phyloP scores from a whole-genome alignment of 2,113 vertebrate species.

The Pogonocichla stellata region DNA sequence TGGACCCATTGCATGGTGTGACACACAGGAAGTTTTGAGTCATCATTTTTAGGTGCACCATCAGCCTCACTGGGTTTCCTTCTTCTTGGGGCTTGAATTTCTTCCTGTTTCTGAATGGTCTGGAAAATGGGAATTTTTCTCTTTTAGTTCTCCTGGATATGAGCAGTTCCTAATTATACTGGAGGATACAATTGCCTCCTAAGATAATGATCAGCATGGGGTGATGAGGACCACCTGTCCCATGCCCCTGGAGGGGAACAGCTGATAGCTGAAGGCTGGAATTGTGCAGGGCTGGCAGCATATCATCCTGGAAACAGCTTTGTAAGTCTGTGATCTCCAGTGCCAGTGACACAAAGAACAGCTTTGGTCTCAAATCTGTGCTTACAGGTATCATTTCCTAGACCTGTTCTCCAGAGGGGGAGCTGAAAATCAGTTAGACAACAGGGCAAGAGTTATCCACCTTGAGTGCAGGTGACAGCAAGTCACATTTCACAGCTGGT shows the following conservation, averaged over 20 bases:
- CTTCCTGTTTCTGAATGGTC: background rate
- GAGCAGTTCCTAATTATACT: background rate
- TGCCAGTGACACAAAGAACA: background rate
- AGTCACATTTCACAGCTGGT: background rate
- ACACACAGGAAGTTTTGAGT: background rate
- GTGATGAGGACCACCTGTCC: background rate
- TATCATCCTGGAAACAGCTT: background rate
- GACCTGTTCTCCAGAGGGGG: background rate
- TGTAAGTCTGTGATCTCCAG: background rate
- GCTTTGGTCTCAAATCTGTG: background rate
- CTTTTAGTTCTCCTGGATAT: background rate
- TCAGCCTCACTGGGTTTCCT: background rate
- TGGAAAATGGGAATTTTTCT: background rate
- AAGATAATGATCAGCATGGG: background rate
- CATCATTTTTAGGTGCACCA: background rate
- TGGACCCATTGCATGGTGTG: background rate
- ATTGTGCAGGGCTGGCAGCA: background rate
- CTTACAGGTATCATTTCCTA: background rate
- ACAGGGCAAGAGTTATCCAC: background rate
- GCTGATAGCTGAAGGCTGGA: background rate
- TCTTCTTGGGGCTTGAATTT: background rate
- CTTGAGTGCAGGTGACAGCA: background rate
- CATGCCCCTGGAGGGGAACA: background rate
- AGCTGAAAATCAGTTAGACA: background rate
- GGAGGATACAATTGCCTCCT: background rate